Evolutionary conservation across 2,797 vertebrate genomes (phyloP).

Genomic region (Argya squamiceps): DNA sequence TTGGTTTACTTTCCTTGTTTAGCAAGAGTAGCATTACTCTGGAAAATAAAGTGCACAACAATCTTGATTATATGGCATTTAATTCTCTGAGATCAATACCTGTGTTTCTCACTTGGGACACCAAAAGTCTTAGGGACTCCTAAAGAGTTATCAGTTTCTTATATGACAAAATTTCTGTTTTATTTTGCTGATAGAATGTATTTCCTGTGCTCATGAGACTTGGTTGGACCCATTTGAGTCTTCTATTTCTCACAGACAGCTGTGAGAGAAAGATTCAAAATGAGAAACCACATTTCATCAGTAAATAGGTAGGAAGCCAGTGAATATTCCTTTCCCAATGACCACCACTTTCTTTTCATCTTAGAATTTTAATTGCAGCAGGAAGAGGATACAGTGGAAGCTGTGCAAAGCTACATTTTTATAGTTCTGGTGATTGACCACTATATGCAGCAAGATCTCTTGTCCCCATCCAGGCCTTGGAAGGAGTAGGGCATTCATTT

Average conservation of each 20-base stretch:
- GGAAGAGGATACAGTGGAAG: neutral
- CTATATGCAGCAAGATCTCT: neutral
- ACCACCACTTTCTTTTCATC: neutral
- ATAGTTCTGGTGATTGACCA: neutral
- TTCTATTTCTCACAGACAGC: neutral
- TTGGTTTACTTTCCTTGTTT: neutral
- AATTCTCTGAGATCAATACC: neutral
- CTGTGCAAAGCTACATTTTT: neutral
- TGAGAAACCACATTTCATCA: neutral
- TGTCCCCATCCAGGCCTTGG: neutral
- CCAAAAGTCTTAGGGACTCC: neutral
- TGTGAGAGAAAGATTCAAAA: neutral
- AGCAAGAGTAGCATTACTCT: neutral
- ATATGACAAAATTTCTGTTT: neutral
- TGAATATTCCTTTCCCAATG: neutral
- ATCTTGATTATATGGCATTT: neutral
- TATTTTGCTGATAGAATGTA: neutral
- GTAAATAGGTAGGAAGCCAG: neutral
- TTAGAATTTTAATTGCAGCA: neutral
- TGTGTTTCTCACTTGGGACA: neutral
- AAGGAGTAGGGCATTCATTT: neutral
- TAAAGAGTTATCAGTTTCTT: neutral
- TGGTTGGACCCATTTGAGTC: neutral
- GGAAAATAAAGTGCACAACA: neutral
- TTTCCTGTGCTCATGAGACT: neutral